Percentiles rank a stretch among this genome's conserved stretches.
Conservation (phyloP, 1,140 invertebrate genomes). For the Leptinotarsa texana region DNA sequence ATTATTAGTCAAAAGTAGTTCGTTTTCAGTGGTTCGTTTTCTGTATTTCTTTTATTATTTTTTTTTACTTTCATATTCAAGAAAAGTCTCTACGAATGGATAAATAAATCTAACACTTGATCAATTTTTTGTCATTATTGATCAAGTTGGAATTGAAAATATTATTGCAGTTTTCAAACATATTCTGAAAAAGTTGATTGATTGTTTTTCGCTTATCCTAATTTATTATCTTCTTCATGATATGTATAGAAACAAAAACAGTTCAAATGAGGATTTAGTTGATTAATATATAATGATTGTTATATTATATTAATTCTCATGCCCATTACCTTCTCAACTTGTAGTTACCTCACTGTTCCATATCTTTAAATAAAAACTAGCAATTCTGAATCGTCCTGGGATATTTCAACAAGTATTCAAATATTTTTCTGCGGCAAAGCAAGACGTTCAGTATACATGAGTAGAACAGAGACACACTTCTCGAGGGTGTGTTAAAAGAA, state of each 20-base stretch:
- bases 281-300: no score
- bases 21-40: no score
- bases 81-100: no score
- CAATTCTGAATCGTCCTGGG: conserved; percentile 23
- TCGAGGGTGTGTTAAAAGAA: neutral
- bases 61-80: no score
- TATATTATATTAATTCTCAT: neutral
- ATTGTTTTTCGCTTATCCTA: neutral
- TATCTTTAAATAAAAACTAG: conserved; percentile 29
- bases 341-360: neutral
- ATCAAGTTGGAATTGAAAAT: neutral
- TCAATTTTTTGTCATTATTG: no score
- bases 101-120: no score
- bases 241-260: neutral
- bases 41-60: no score
- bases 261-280: neutral
- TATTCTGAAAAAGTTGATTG: neutral
- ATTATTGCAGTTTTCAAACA: neutral
- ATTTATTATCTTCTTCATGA: neutral
- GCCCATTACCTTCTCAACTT: neutral
- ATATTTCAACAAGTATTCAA: conserved; percentile 32
- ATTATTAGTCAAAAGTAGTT: no score
- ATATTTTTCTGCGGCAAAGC: neutral
- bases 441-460: conserved; percentile 1
- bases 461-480: neutral